phyloP scores from a whole-genome alignment of 2,888 invertebrate species.

The Patella caerulea region DNA sequence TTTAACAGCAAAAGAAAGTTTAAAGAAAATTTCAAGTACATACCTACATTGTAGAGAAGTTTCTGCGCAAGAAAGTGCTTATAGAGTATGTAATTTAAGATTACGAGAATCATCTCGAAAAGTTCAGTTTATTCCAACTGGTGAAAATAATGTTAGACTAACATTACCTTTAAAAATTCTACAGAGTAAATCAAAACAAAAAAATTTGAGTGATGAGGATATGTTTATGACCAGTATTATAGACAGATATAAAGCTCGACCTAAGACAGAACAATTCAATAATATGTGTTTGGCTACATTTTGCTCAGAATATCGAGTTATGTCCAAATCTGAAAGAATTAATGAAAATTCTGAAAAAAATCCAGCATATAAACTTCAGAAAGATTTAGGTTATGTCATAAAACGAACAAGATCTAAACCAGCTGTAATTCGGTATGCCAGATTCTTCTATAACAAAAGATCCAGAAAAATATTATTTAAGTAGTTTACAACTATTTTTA shows the following conservation, averaged over 20 bases:
- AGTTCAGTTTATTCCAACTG: conserved; percentile 30
- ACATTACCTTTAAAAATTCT: conserved; percentile 2
- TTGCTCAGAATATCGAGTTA: conserved; percentile 21
- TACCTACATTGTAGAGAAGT: conserved; percentile 35
- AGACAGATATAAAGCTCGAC: conserved; percentile 13
- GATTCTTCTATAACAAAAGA: not conserved
- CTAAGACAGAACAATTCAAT: not conserved
- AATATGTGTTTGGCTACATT: conserved; percentile 18
- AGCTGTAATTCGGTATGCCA: conserved; percentile 9
- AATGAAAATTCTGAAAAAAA: conserved; percentile 14
- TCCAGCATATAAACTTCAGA: conserved; percentile 13
- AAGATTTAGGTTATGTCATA: not conserved
- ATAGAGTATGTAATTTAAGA: conserved; percentile 30
- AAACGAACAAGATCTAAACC: conserved; percentile 3
- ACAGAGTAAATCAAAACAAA: not conserved
- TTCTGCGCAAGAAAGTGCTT: conserved; percentile 32
- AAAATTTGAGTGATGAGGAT: conserved; percentile 16
- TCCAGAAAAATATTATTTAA: conserved; percentile 15
- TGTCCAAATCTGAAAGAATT: conserved; percentile 13
- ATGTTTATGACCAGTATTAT: conserved; percentile 21
- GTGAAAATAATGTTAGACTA: conserved; percentile 17
- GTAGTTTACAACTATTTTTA: conserved; percentile 13
- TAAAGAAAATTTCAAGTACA: conserved; percentile 25
- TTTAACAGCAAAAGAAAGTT: conserved; percentile 20
- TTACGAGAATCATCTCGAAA: conserved; percentile 28